Evolutionary conservation across 92 coral and sea anemone genomes (phyloP), one percentile per base, ranked within the genome.

Genomic region (Porites evermanni): DNA sequence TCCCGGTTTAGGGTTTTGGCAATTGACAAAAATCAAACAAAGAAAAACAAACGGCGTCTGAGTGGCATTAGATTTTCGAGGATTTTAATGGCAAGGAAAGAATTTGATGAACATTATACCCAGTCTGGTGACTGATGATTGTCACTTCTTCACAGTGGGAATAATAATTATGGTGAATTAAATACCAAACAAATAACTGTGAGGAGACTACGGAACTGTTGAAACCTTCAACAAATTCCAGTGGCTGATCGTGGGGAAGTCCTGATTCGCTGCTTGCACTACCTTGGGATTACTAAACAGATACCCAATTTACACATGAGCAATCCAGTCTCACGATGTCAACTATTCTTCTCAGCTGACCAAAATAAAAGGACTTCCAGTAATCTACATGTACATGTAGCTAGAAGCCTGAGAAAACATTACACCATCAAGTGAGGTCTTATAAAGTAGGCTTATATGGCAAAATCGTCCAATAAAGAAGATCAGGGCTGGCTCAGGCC

Each of bases 1-100:
- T 88, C 87, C 24, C 84, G 89, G 72, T 88, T 90, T 52, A 90
- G 86, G 78, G 90, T 90, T 70, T 75, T 76, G n/a, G 58, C 67
- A 26, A 87, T 91, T 79, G 83, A 89, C 21, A 73, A 83, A 14
- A 64, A 76, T 77, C 82, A 78, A 0, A 91, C 96, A 51, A 93
- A 91, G 87, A 93, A 93, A 79, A 94, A 90, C 68, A 93, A 91
- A 67, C 88, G 89, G 7, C 94, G 81, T 75, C 77, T 93, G 19
- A 82, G 77, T 64, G 70, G 92, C 23, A 50, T 75, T 12, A 87
- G 94, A 65, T 88, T 81, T 84, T 79, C 88, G 70, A 78, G 73
- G 60, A 56, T 93, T 50, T 69, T 79, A 6, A 83, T 73, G 53
- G 53, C 91, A 61, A 84, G 52, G 32, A 53, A 65, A 21, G 84